Percentiles rank a stretch among this genome's conserved stretches.
These are phyloP conservation scores for Bhutanitis thaidina DNA, from an alignment of 2,888 invertebrate genomes.

Conservation along the genomic window DNA sequence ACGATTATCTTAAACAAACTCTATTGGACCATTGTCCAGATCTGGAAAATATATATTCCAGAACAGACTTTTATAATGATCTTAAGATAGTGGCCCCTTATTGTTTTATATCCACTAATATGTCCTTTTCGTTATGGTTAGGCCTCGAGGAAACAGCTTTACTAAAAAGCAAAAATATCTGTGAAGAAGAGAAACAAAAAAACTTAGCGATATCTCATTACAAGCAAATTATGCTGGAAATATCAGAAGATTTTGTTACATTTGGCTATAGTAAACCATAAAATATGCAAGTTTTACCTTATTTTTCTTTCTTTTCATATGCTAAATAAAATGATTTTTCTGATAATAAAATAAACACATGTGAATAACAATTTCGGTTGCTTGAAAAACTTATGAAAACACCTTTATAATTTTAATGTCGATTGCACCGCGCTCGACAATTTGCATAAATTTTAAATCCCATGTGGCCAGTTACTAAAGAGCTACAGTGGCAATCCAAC, in stretches of 20 bases:
- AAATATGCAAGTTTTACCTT: not conserved
- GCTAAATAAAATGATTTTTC: too few relatives aligned
- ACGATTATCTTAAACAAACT: slow-evolving; percentile 3
- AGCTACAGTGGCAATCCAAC: too few relatives aligned
- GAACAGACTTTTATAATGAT: slow-evolving; percentile 11
- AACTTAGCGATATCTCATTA: not conserved
- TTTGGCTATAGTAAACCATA: slow-evolving; percentile 5
- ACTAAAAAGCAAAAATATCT: slow-evolving; percentile 15
- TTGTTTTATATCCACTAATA: slow-evolving; percentile 11
- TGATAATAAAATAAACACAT: too few relatives aligned
- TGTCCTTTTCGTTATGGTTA: slow-evolving; percentile 19
- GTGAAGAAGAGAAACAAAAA: slow-evolving; percentile 1
- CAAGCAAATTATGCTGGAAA: slow-evolving; percentile 11
- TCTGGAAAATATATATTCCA: slow-evolving; percentile 4
- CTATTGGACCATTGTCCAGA: slow-evolving; percentile 2
- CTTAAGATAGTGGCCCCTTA: slow-evolving; percentile 9
- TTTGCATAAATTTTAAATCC: too few relatives aligned
- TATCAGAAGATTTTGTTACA: slow-evolving; percentile 12
- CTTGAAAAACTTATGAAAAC: too few relatives aligned
- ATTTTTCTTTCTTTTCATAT: too few relatives aligned
- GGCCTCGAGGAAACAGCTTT: slow-evolving; percentile 13
- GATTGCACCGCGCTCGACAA: too few relatives aligned
- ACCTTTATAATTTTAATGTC: too few relatives aligned
- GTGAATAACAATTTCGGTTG: too few relatives aligned
- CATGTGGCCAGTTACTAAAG: too few relatives aligned